A percentile compares a stretch with the other conserved stretches of the same genome.
Conservation (phyloP, 2,797 vertebrate genomes). For the Myotis myotis region DNA sequence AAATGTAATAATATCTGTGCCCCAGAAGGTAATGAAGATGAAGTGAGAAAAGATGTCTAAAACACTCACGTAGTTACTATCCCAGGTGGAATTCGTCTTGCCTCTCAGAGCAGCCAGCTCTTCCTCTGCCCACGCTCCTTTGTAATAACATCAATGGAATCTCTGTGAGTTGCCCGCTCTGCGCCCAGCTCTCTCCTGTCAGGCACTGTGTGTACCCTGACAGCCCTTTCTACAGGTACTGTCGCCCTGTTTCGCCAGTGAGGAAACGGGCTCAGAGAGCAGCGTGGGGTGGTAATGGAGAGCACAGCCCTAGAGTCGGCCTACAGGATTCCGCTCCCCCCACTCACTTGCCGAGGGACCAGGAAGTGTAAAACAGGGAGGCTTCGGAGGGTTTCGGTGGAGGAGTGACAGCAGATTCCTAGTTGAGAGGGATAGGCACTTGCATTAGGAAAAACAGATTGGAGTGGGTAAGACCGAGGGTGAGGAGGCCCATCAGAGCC, state of each 20-base stretch:
- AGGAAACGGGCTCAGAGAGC: not conserved
- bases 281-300: fast-evolving
- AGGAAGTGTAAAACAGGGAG: not conserved
- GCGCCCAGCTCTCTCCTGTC: fast-evolving
- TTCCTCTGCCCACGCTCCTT: not conserved
- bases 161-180: not conserved
- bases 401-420: not conserved
- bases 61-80: too few relatives aligned
- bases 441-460: not conserved
- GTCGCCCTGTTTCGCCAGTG: not conserved
- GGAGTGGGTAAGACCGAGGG: not conserved
- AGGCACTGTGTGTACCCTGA: fast-evolving
- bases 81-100: not conserved
- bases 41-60: not conserved
- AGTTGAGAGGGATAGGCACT: not conserved
- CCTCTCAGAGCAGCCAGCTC: not conserved
- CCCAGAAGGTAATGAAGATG: not conserved
- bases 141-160: not conserved
- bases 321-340: not conserved
- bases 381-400: not conserved
- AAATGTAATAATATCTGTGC: not conserved
- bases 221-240: not conserved
- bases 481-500: not conserved
- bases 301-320: not conserved
- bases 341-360: not conserved